Evolutionary conservation across 37 sponge, comb jelly and placozoan genomes (phyloP), one percentile per base, ranked within the genome.

Genomic region (Theonella swinhoei): DNA sequence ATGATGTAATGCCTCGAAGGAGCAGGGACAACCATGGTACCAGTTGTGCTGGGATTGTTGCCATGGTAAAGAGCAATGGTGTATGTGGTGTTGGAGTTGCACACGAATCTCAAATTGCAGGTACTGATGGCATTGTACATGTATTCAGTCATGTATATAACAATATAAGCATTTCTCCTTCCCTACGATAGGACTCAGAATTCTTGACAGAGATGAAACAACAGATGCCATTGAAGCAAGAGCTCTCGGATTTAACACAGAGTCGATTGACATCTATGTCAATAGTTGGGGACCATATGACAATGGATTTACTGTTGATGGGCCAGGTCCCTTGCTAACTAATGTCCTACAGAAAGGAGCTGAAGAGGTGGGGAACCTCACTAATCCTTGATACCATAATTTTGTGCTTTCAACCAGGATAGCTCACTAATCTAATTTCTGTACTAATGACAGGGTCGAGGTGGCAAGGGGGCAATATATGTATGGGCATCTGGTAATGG

Each of bases 401-500:
- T 14, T 7, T 14, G 14, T 47, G 54, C 14, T 47, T 47, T 14
- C 7, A 14, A 47, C 54, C 54, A 14, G 54, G 7, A 47, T 7
- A 47, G 54, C 54, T 14, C 7, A 47, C 54, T 47, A 47, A 47
- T 47, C 11, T 47, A 47, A 47, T 47, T 47, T 7, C 14, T 36
- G 39, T 25, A 33, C 29, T 11, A 59, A 17, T 30, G 59, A 76
- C 35, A 91, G 92, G 98, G 98, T 71, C 82, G 98, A 28, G 34
- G 54, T 76, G 94, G 94, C 0, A 83, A 85, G 33, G 98, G 98
- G 14, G 86, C 88, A 24, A 88, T 98, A 33, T 98, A 85, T 74
- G 92, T 98, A 43, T 98, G 98, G 98, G 98, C 98, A 30, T 84
- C 90, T 54, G 98, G 98, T 0, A 98, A 98, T 89, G 98, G 98